Base-by-base conservation (phyloP, 2,888 invertebrate species). In the Polymixis lichenea region DNA sequence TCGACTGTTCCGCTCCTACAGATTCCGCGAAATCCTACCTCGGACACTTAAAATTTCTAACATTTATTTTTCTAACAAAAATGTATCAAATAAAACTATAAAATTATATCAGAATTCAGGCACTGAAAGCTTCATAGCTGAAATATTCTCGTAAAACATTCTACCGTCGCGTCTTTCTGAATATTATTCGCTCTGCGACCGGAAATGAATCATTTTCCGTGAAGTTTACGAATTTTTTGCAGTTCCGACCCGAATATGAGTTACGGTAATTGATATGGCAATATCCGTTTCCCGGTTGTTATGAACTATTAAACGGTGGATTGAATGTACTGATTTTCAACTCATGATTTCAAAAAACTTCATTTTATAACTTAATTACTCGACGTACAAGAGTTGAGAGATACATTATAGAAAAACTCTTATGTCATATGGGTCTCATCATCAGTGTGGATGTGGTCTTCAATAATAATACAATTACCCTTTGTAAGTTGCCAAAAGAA, bases 151-250 rank as follows among this genome's bases (percentile, higher is more conserved):
- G 66, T 78, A 86, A 83, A 83, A 80, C 80, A 62, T 58, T 61
- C 61, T 11, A 68, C 25, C 49, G 73, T 72, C 74, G 51, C 66
- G 56, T 76, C 85, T 61, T 62, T 56, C 60, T 32, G 49, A 79
- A 83, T 72, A 82, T 81, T 81, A 87, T 86, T 88, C 86, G 83
- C 79, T 82, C 67, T 46, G 38, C 28, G 25, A 83, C 81, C 90
- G 93, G 92, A 92, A 89, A 89, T 92, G 91, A 93, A 79, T 91
- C 90, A 92, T 89, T 84, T 89, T 87, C 84, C 71, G 64, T 84
- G 84, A 87, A 91, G 83, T 89, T 90, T 90, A 86, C 70, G 80
- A 87, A 87, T 89, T 91, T 90, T 87, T 87, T 77, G 73, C 55
- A 80, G 71, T 84, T 87, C 82, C 85, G 86, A 79, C 77, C 85